Evolutionary conservation across 2,888 invertebrate species (phyloP).

Genomic region (Amaurobius ferox): DNA sequence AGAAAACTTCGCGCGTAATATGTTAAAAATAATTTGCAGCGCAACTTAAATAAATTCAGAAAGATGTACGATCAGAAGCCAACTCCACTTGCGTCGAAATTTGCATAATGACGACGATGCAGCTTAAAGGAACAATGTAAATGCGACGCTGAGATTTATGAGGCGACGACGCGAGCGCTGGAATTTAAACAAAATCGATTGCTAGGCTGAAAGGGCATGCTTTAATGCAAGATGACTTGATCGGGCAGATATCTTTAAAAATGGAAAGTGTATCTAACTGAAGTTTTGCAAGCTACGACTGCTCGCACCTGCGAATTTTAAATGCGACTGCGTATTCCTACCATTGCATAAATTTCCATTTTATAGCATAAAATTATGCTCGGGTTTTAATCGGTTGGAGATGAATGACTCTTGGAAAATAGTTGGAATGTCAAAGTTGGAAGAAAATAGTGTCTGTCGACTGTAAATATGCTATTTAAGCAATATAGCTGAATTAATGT

Average conservation of each 20-base stretch:
- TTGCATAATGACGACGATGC: constrained; percentile 17
- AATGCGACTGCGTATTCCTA: neutral
- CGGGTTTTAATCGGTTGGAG: neutral
- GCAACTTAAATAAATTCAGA: constrained; percentile 18
- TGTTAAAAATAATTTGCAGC: constrained; percentile 3
- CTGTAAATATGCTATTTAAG: neutral
- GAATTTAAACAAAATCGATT: constrained; percentile 25
- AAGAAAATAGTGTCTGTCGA: neutral
- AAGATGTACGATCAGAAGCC: constrained; percentile 21
- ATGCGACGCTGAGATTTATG: constrained; percentile 12
- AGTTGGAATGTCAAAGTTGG: neutral
- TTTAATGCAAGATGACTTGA: constrained; percentile 6
- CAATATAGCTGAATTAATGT: neutral
- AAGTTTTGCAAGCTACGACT: neutral
- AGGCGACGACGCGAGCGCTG: neutral
- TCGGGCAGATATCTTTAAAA: neutral
- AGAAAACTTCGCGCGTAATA: constrained; percentile 11
- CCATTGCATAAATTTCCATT: neutral
- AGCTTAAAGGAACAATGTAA: constrained; percentile 24
- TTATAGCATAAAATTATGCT: neutral
- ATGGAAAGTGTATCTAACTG: neutral
- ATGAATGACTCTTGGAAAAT: neutral
- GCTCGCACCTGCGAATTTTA: neutral
- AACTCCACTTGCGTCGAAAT: constrained; percentile 12
- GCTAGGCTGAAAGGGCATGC: neutral